Evolutionary conservation across 2,888 invertebrate genomes (phyloP).

Genomic region (Ligdia adustata): DNA sequence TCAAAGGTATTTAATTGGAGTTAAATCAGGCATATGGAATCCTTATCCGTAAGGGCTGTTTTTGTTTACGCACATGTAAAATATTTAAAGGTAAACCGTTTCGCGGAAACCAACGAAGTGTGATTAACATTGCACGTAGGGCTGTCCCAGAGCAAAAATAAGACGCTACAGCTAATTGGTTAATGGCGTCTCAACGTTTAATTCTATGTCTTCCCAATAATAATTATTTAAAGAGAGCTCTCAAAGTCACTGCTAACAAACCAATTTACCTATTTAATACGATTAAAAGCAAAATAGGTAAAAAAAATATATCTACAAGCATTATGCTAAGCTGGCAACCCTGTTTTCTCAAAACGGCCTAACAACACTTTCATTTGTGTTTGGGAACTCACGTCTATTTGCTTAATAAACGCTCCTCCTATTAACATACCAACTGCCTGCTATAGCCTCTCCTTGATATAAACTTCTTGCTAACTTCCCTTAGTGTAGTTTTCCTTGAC

Average conservation of each 20-base stretch:
- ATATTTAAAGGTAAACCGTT: constrained; percentile 43
- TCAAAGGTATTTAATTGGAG: constrained; percentile 49
- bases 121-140: constrained; percentile 41
- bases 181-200: no score
- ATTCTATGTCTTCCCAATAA: no score
- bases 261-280: no score
- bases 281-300: no score
- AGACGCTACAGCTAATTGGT: no score
- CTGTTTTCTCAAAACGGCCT: constrained; percentile 38
- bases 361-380: constrained; percentile 55
- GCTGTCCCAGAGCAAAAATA: neutral
- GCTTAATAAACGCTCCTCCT: constrained; percentile 57
- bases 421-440: constrained; percentile 52
- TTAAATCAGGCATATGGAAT: constrained; percentile 45
- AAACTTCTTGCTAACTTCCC: constrained; percentile 29
- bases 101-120: constrained; percentile 41
- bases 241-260: no score
- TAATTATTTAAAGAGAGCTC: no score
- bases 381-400: constrained; percentile 54
- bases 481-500: constrained; percentile 21
- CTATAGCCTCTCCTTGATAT: constrained; percentile 45
- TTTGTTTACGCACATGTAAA: constrained; percentile 44
- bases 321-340: constrained; percentile 11
- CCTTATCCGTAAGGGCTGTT: constrained; percentile 39
- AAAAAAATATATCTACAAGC: no score